Base-by-base conservation (phyloP, 2,888 invertebrate species). In the Muschampia plurimacula region DNA sequence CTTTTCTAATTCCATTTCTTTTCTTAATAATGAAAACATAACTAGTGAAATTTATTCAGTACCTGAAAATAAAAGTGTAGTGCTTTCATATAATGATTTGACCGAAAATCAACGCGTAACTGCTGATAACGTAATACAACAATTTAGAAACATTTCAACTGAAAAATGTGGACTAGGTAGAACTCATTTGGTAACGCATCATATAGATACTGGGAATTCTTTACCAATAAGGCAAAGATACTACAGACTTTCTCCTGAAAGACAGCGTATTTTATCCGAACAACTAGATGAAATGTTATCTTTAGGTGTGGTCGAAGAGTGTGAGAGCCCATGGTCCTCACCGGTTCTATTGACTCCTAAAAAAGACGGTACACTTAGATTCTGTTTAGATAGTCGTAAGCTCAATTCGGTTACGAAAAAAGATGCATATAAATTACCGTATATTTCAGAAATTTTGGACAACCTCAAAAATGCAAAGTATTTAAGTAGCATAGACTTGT, bases 231-330 rank as follows among this genome's bases (percentile, higher is more conserved):
- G 72, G 28, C 77, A 78, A 55, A 57, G 77, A 0, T 74, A 39
- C 10, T 78, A 77, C 55, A 10, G 77, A 7, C 7, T 77, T 15
- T 78, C 77, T 4, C 77, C 77, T 6, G 75, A 74, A 55, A 79
- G 77, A 69, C 75, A 76, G 64, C 49, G 65, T 10, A 65, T 74
- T 3, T 22, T 78, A 12, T n/a, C 15, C 8, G 59, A 71, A 36
- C 67, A 76, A 46, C 59, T 77, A 7, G 77, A 77, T 41, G 70
- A 76, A 41, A 76, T 77, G 77, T 46, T 77, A 10, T 2, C 13
- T 7, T n/a, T 5, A 9, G 15, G 41, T 8, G 63, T 63, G 6
- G 41, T 63, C 15, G 74, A 74, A 67, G 70, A 70, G 6, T 76
- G 78, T 41, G 78, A 77, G 39, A 78, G 77, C 36, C 73, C 73